Conservation (phyloP, 1,140 invertebrate species). For the Dinoponera quadriceps region DNA sequence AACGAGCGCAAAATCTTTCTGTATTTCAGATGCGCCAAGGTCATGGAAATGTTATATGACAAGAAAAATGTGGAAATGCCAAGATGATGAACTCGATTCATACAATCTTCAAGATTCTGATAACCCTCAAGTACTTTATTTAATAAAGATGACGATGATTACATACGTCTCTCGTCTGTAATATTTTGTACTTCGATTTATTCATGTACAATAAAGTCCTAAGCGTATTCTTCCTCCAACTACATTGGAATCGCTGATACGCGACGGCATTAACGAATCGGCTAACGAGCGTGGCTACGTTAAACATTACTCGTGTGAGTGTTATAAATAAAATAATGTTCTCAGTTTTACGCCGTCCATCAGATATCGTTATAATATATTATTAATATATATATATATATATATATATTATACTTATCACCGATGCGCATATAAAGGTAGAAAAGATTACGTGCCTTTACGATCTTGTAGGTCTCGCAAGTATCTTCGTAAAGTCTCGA, state of each 20-base stretch:
- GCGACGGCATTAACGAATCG: slow-evolving; percentile 20
- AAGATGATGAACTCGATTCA: too few species aligned
- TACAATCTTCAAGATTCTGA: too few species aligned
- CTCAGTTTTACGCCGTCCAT: not conserved
- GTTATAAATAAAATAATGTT: slow-evolving; percentile 22
- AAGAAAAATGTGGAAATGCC: not conserved
- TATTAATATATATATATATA: not conserved
- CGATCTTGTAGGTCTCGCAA: not conserved
- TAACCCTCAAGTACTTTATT: too few species aligned
- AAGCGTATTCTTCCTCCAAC: not conserved
- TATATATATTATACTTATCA: not conserved
- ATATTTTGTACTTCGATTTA: slow-evolving; percentile 10
- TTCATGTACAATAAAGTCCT: not conserved
- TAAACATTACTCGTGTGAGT: not conserved
- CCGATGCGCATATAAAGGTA: not conserved
- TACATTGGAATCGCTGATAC: not conserved
- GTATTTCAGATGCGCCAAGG: slow-evolving; percentile 55
- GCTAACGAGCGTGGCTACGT: not conserved
- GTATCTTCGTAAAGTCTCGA: not conserved
- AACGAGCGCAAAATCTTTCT: not conserved
- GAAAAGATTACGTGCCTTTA: not conserved
- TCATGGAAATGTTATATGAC: slow-evolving; percentile 18
- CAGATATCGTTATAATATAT: not conserved
- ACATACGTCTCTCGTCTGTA: too few species aligned
- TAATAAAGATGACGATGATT: too few species aligned